A percentile compares a stretch with the other conserved stretches of the same genome.
Conservation (phyloP, 2,113 vertebrate species). For the Strix aluco region DNA sequence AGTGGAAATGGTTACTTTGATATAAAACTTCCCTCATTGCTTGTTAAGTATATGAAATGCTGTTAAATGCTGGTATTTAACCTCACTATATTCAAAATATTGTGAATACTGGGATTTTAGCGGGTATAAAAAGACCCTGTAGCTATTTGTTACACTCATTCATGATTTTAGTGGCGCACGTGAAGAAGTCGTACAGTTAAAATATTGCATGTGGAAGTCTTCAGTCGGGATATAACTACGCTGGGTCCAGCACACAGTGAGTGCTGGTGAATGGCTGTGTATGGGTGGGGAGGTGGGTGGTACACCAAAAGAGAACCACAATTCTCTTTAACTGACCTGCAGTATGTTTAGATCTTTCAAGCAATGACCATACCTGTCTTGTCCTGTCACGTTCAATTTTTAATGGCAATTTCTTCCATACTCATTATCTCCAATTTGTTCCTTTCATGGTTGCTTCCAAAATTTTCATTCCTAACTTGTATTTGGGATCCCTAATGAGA, state of each 20-base stretch:
- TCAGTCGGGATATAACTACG: fast-evolving
- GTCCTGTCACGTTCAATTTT: background rate
- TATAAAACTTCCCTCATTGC: background rate
- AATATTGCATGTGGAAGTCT: background rate
- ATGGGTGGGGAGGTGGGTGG: background rate
- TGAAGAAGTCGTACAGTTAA: background rate
- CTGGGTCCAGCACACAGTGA: fast-evolving
- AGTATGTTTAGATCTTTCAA: background rate
- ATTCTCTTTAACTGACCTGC: background rate
- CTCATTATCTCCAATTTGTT: background rate
- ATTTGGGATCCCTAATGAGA: background rate
- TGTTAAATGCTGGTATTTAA: background rate
- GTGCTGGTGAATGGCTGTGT: background rate
- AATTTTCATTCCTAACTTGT: background rate
- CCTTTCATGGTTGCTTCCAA: background rate
- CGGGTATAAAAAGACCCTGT: fast-evolving
- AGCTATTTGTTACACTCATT: background rate
- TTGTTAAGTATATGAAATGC: background rate
- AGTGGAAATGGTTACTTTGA: background rate
- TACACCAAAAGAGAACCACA: background rate
- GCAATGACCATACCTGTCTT: background rate
- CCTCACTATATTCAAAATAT: background rate
- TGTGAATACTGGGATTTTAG: background rate
- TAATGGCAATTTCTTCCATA: background rate
- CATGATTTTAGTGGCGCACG: background rate